A percentile compares a stretch with the other conserved stretches of the same genome.
Evolutionary conservation across 1,140 invertebrate species (phyloP).

Genomic region (Papilio polyxenes): DNA sequence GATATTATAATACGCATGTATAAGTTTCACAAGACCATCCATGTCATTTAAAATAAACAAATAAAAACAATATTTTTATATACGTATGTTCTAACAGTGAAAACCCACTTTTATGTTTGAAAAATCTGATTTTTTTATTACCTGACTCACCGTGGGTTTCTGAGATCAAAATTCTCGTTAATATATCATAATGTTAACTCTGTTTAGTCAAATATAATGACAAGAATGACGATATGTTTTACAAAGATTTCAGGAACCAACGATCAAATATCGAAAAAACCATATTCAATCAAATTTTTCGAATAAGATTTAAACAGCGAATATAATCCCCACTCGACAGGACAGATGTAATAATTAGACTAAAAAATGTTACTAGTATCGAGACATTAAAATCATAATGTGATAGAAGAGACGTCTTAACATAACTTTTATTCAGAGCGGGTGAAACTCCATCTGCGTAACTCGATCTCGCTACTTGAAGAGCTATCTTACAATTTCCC

Average conservation of each 20-base stretch:
- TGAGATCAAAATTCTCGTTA: too few species aligned
- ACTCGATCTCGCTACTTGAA: constrained; percentile 64
- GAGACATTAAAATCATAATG: constrained; percentile 9
- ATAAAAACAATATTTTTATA: too few species aligned
- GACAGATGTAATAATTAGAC: background rate
- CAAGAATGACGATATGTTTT: too few species aligned
- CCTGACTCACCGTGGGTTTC: too few species aligned
- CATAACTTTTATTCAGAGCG: constrained; percentile 35
- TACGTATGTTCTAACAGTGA: too few species aligned
- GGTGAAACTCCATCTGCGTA: constrained; percentile 57
- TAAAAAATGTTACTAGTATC: background rate
- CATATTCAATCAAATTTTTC: background rate
- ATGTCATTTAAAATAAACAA: too few species aligned
- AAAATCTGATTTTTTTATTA: too few species aligned
- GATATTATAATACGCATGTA: background rate
- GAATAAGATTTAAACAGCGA: background rate
- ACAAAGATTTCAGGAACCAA: too few species aligned
- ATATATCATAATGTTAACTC: too few species aligned
- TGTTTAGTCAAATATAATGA: too few species aligned
- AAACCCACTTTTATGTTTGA: too few species aligned
- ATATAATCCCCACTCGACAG: background rate
- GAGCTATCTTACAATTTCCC: constrained; percentile 68
- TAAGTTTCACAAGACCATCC: background rate
- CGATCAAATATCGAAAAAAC: too few species aligned
- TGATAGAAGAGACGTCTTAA: constrained; percentile 2